Evolutionary conservation across 1,140 invertebrate genomes (phyloP).

Genomic region (Tachypleus tridentatus): DNA sequence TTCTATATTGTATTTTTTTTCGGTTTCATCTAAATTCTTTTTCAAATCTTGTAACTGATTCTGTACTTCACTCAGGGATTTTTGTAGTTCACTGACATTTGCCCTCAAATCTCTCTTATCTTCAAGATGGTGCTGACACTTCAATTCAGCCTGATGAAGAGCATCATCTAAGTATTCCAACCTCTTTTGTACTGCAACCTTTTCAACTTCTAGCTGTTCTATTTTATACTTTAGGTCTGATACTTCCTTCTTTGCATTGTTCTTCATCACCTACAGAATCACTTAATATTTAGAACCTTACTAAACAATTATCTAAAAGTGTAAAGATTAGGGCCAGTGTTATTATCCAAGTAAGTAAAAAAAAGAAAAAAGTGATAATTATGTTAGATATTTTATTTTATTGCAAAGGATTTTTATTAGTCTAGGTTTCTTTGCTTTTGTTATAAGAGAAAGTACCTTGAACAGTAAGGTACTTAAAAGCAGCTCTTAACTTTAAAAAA

Average conservation of each 20-base stretch:
- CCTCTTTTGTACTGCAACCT: slow-evolving; percentile 51
- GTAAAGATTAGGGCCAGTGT: no score
- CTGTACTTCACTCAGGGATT: slow-evolving; percentile 48
- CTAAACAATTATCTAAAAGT: no score
- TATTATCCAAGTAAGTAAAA: no score
- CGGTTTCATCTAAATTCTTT: slow-evolving; percentile 45
- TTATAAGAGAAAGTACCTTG: no score
- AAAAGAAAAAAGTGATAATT: no score
- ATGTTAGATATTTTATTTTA: no score
- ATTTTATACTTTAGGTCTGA: slow-evolving; percentile 65
- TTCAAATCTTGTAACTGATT: slow-evolving; percentile 42
- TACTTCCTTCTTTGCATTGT: slow-evolving; percentile 66
- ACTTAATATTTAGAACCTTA: no score
- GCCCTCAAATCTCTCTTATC: slow-evolving; percentile 57
- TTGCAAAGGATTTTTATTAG: no score
- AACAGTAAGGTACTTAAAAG: no score
- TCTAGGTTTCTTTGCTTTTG: no score
- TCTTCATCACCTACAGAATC: slow-evolving; percentile 46
- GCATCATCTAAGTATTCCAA: slow-evolving; percentile 48
- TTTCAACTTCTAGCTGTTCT: slow-evolving; percentile 57
- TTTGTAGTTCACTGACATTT: slow-evolving; percentile 50
- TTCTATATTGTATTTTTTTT: slow-evolving; percentile 37
- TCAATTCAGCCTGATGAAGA: slow-evolving; percentile 18
- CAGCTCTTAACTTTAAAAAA: no score
- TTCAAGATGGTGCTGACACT: slow-evolving; percentile 56